A percentile compares a stretch with the other conserved stretches of the same genome.
Conservation (phyloP, 1,140 invertebrate genomes). For the Drosophila simulans region DNA sequence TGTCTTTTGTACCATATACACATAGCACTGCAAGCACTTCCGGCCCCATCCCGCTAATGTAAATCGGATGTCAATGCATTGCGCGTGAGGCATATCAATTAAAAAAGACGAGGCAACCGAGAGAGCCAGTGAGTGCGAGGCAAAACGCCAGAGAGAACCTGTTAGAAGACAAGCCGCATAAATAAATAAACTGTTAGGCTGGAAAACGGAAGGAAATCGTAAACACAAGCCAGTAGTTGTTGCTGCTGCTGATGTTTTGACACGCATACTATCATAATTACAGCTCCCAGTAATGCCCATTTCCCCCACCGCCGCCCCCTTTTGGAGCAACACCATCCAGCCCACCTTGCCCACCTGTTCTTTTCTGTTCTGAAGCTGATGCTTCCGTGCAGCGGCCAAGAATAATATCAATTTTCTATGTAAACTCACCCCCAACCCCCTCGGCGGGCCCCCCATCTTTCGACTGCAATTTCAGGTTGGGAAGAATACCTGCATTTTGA, state of each 20-base stretch:
- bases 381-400: constrained; percentile 76
- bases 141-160: constrained; percentile 59
- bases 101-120: constrained; percentile 14
- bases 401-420: constrained; percentile 82
- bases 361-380: constrained; percentile 61
- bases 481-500: constrained; percentile 73
- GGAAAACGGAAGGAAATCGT: constrained; percentile 81
- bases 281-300: constrained; percentile 51
- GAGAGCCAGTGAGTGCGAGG: constrained; percentile 13
- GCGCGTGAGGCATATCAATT: constrained; percentile 83
- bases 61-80: constrained; percentile 84
- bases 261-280: constrained; percentile 80
- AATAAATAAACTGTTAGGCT: constrained; percentile 81
- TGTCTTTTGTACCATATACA: constrained; percentile 6
- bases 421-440: constrained; percentile 51
- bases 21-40: constrained; percentile 53
- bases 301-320: constrained; percentile 22
- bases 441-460: constrained; percentile 19
- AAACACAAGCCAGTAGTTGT: constrained; percentile 66
- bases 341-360: constrained; percentile 1
- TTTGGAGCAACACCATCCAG: constrained; percentile 10
- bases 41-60: constrained; percentile 71
- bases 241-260: constrained; percentile 70
- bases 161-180: constrained; percentile 72
- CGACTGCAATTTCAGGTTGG: constrained; percentile 52